Evolutionary conservation across 1,140 invertebrate species (phyloP).

Genomic region (Odontomachus brunneus): DNA sequence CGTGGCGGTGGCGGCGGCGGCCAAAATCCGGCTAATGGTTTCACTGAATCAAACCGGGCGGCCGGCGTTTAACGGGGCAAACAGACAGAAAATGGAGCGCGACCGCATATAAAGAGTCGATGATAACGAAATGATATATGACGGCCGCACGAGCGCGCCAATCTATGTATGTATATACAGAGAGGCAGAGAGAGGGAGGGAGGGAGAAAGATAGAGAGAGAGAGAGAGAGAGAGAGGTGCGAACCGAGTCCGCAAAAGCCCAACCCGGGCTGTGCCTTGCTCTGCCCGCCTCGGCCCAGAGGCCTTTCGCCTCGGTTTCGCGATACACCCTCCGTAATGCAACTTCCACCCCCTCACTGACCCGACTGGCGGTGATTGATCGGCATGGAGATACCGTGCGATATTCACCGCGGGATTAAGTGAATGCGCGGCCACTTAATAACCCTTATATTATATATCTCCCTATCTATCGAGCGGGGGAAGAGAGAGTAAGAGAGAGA

Average conservation of each 20-base stretch:
- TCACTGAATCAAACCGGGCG: constrained; percentile 82
- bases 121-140: constrained; percentile 86
- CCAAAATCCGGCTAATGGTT: constrained; percentile 83
- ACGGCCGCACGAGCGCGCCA: constrained; percentile 77
- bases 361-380: constrained; percentile 80
- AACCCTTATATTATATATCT: constrained; percentile 75
- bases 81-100: constrained; percentile 86
- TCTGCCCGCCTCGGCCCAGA: constrained; percentile 35
- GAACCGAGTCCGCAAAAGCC: constrained; percentile 46
- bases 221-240: constrained; percentile 37
- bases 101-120: constrained; percentile 86
- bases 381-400: constrained; percentile 82
- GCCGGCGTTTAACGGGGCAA: constrained; percentile 84
- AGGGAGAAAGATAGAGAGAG: too few relatives aligned
- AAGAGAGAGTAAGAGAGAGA: not conserved
- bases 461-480: constrained; percentile 42
- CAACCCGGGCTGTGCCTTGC: constrained; percentile 50
- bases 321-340: constrained; percentile 59
- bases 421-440: constrained; percentile 84
- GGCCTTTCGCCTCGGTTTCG: constrained; percentile 49
- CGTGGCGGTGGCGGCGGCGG: constrained; percentile 67
- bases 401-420: constrained; percentile 85
- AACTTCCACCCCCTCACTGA: constrained; percentile 38
- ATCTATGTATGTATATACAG: constrained; percentile 11
- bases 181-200: too few relatives aligned